phyloP scores from a whole-genome alignment of 2,797 vertebrate genomes.

The Rhadinocentrus ornatus region DNA sequence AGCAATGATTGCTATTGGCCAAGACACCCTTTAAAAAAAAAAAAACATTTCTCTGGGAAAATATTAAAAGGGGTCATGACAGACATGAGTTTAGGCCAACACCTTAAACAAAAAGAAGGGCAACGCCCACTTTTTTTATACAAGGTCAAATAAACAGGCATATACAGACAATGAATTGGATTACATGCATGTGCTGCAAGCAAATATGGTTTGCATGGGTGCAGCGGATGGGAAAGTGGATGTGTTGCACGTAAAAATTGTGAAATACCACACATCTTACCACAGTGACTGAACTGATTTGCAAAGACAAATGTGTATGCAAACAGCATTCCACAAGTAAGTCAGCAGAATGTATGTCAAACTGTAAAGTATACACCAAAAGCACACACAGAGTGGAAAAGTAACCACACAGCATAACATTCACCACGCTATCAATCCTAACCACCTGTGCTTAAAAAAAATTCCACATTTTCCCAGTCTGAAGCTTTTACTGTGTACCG shows the following conservation, averaged over 20 bases:
- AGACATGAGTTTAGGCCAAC: conserved; percentile 52
- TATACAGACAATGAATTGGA: conserved; percentile 53
- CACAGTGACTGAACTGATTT: conserved; percentile 28
- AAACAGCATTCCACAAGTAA: conserved; percentile 34
- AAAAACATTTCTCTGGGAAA: conserved; percentile 64
- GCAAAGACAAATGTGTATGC: conserved; percentile 41
- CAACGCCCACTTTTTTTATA: conserved; percentile 61
- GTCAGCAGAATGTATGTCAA: conserved; percentile 20
- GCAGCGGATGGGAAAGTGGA: not conserved
- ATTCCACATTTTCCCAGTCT: conserved; percentile 40
- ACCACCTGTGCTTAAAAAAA: conserved; percentile 37
- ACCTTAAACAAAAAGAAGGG: conserved; percentile 66
- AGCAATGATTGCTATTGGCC: conserved; percentile 65
- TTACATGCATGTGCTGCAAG: conserved; percentile 22
- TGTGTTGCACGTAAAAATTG: conserved; percentile 27
- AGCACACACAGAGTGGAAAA: conserved; percentile 20
- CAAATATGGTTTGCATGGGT: conserved; percentile 10
- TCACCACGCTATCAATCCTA: conserved; percentile 38
- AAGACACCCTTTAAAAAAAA: conserved; percentile 63
- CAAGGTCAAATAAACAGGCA: conserved; percentile 47
- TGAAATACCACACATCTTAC: conserved; percentile 25
- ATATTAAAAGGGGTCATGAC: conserved; percentile 44
- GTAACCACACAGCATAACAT: conserved; percentile 30
- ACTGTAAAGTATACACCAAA: conserved; percentile 25
- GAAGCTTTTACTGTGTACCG: conserved; percentile 40